Conservation (phyloP, 2,113 vertebrate genomes). For the Anser brachyrhynchus region DNA sequence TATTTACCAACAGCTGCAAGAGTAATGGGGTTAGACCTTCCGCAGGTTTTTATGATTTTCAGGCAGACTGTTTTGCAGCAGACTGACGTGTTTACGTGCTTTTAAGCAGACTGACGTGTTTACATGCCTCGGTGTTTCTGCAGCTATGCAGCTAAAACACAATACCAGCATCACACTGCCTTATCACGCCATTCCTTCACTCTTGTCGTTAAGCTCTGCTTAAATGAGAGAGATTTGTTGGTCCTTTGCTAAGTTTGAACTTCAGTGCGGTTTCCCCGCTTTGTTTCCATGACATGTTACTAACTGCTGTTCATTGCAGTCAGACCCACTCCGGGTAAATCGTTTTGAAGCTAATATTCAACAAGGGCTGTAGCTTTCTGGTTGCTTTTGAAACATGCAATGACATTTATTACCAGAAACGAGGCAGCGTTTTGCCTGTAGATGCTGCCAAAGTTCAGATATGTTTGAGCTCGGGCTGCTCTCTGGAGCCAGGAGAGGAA, state of each 20-base stretch:
- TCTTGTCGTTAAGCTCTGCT: not conserved
- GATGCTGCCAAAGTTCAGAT: constrained; percentile 32
- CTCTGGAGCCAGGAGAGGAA: constrained; percentile 40
- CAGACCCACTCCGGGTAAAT: not conserved
- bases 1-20: not conserved
- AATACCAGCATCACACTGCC: not conserved
- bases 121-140: not conserved
- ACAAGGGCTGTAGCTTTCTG: not conserved
- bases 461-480: not conserved
- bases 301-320: constrained; percentile 3
- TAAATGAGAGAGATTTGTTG: constrained; percentile 2
- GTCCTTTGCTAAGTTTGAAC: not conserved
- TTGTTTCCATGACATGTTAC: not conserved
- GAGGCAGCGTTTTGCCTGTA: constrained; percentile 3
- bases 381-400: constrained; percentile 38
- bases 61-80: not conserved
- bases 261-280: not conserved
- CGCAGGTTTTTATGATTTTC: not conserved
- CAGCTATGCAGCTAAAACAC: not conserved
- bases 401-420: not conserved
- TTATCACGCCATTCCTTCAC: not conserved
- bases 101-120: not conserved
- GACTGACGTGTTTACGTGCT: not conserved
- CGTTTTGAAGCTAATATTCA: constrained; percentile 11
- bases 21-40: not conserved